A percentile compares a stretch with the other conserved stretches of the same genome.
These are phyloP conservation scores for Drosophila pseudotakahashii DNA, from an alignment of 2,888 invertebrate species.

Conservation along the genomic window DNA sequence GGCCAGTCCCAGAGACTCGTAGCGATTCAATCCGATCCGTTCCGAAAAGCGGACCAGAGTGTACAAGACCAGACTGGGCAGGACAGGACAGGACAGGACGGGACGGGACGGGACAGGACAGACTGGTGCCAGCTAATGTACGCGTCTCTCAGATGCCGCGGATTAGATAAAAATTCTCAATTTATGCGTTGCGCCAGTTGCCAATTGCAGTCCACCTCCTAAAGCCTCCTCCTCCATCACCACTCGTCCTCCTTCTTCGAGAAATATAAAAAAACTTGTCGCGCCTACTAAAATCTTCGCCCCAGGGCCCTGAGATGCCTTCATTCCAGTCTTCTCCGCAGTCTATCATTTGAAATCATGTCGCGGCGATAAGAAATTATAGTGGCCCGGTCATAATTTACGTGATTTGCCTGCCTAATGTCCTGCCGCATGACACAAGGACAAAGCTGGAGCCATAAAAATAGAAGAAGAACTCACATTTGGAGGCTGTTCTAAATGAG, in stretches of 20 bases:
- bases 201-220: slow-evolving; percentile 58
- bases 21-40: slow-evolving; percentile 18
- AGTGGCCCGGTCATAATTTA: slow-evolving; percentile 75
- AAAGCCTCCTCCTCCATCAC: not conserved
- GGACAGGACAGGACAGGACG: slow-evolving; percentile 10
- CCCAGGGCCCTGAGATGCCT: slow-evolving; percentile 17
- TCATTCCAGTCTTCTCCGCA: slow-evolving; percentile 37
- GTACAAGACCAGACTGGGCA: slow-evolving; percentile 34
- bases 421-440: slow-evolving; percentile 31
- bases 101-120: slow-evolving; percentile 32
- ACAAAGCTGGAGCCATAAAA: slow-evolving; percentile 28
- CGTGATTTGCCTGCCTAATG: slow-evolving; percentile 75
- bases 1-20: slow-evolving; percentile 31
- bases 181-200: slow-evolving; percentile 76
- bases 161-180: slow-evolving; percentile 80
- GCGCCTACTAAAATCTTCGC: slow-evolving; percentile 73
- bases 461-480: slow-evolving; percentile 22
- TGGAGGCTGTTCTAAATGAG: slow-evolving; percentile 22
- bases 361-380: slow-evolving; percentile 78
- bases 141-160: slow-evolving; percentile 78
- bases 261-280: slow-evolving; percentile 63
- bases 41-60: slow-evolving; percentile 29
- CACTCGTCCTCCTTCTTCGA: not conserved
- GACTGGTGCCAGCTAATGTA: slow-evolving; percentile 62
- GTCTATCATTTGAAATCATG: slow-evolving; percentile 81